Evolutionary conservation across 2,113 vertebrate species (phyloP), one percentile per base, ranked within the genome.

Genomic region (Dicerorhinus sumatrensis): DNA sequence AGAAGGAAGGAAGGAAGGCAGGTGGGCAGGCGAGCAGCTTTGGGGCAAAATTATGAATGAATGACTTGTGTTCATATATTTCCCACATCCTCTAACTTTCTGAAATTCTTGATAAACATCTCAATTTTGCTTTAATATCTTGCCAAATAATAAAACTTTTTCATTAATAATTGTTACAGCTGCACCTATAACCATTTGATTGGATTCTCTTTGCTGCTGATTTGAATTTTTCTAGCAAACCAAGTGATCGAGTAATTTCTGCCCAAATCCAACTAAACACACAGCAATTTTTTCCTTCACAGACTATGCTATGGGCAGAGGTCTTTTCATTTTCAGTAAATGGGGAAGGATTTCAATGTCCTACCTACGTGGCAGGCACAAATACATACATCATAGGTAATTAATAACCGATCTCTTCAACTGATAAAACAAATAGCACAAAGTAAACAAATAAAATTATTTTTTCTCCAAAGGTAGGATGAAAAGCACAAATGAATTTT

Each of bases 31-130:
- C 31, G 0, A 31, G 31, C 10, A 25, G 7, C 7, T 58, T 60
- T 17, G 14, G 6, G 81, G 31, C 14, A 27, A 46, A 63, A 46
- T 48, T 21, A 29, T 25, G 20, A 67, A 48, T 4, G 2, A 46
- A 25, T 5, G 31, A 51, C 6, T 31, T 7, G 23, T 8, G 16
- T 13, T 86, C 48, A 0, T 8, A 0, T 0, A 10, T 36, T 9
- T 95, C 65, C 39, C 11, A 11, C 27, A 18, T 0, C 16, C 56
- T 39, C 20, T 63, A 54, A 31, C 58, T 31, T 65, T 31, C 62
- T 91, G 25, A 21, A 60, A 33, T 46, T 54, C 39, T 51, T 65
- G 8, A 7, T 21, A 60, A 33, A 25, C 17, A 76, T 63, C 21
- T 16, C 58, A 48, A 13, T 65, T n/a, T 69, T n/a, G 17, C 16